Conservation (phyloP, 2,797 vertebrate genomes). For the Manis crassicaudata region DNA sequence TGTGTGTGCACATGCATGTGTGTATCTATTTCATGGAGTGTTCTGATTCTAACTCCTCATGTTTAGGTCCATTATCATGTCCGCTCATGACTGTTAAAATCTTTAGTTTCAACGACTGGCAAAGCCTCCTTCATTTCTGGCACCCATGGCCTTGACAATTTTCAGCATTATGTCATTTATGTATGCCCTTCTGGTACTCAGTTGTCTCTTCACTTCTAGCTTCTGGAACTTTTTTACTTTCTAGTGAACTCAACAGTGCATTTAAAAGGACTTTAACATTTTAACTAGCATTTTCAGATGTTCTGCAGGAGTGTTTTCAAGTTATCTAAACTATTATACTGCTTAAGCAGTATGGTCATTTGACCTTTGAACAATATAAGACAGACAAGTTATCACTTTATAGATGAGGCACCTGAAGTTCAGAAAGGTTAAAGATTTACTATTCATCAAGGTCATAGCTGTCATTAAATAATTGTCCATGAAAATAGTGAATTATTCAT, state of each 20-base stretch:
- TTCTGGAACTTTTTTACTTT: neutral
- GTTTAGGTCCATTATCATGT: neutral
- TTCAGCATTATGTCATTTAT: neutral
- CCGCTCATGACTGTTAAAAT: neutral
- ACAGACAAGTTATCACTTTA: neutral
- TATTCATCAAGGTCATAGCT: neutral
- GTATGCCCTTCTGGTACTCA: neutral
- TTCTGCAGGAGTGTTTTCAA: neutral
- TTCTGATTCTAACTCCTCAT: neutral
- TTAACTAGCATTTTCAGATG: neutral
- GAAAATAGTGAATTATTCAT: neutral
- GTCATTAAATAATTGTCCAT: neutral
- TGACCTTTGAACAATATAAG: neutral
- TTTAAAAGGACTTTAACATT: slow-evolving; percentile 23
- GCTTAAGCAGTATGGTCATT: neutral
- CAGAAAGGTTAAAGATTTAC: neutral
- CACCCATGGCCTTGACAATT: neutral
- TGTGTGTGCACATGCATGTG: too few relatives aligned
- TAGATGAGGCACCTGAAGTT: slow-evolving; percentile 11
- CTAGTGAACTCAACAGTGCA: slow-evolving; percentile 7
- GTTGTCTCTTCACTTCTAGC: neutral
- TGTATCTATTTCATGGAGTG: neutral
- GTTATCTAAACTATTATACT: neutral
- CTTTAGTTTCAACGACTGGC: neutral
- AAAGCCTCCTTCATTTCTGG: neutral